Evolutionary conservation across 1,140 invertebrate genomes (phyloP).

Genomic region (Brachionus koreanus): DNA sequence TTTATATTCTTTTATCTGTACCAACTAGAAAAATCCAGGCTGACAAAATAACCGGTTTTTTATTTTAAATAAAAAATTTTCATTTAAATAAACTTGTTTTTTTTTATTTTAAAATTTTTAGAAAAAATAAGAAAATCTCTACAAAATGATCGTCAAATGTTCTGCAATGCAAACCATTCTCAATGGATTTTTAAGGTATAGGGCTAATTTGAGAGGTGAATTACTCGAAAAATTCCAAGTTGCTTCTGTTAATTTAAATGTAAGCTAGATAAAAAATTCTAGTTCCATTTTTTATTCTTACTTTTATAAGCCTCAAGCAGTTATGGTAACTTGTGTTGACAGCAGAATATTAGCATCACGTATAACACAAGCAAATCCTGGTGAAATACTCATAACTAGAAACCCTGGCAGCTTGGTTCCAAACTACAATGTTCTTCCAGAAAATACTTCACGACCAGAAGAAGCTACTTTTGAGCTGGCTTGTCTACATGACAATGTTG

Average conservation of each 20-base stretch:
- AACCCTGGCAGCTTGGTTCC: conserved; percentile 69
- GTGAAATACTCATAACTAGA: conserved; percentile 92
- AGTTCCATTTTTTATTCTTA: background rate
- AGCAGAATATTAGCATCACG: conserved; percentile 89
- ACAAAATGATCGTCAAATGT: conserved; percentile 27
- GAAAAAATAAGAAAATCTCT: background rate
- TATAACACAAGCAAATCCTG: conserved; percentile 88
- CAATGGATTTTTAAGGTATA: conserved; percentile 19
- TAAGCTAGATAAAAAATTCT: conserved; percentile 57
- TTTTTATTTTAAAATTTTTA: background rate
- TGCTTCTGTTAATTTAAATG: background rate
- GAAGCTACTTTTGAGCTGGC: conserved; percentile 87
- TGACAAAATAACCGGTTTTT: background rate
- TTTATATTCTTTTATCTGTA: background rate
- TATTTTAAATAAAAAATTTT: background rate
- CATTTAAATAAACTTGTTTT: background rate
- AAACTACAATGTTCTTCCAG: conserved; percentile 47
- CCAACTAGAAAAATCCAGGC: background rate
- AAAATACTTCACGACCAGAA: conserved; percentile 68
- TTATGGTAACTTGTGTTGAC: conserved; percentile 96
- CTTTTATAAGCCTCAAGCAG: conserved; percentile 76
- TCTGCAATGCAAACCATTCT: conserved; percentile 17
- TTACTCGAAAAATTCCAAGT: conserved; percentile 34
- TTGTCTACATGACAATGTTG: conserved; percentile 84
- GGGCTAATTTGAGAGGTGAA: background rate